Evolutionary conservation across 64 coral and sea anemone genomes (phyloP), one percentile per base, ranked within the genome.

Genomic region (Trachythela sp.): DNA sequence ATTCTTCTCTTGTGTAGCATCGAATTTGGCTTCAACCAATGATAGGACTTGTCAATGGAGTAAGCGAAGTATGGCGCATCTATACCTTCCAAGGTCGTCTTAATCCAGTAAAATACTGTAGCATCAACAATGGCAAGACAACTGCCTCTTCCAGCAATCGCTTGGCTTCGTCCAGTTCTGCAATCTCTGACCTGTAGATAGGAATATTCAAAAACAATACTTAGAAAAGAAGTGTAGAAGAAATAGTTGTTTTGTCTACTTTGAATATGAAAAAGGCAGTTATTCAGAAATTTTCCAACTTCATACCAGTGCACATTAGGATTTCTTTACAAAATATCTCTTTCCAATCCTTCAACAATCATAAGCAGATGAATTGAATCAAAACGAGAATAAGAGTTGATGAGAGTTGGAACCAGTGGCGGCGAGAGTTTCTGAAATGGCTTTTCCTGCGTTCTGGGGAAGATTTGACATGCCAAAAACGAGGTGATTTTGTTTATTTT

Each of bases 261-360:
- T n/a, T n/a, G n/a, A n/a, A n/a, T n/a, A n/a, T n/a, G n/a, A n/a
- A n/a, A n/a, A n/a, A n/a, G n/a, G n/a, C n/a, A n/a, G n/a, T n/a
- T 52, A 52, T 11, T 20, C 48, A 52, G 13, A 15, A 20, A 72
- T 31, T 10, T 1, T 1, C 41, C 31, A 15, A 30, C 48, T 39
- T 48, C 93, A 87, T 86, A 99, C 96, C 96, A 99, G 75, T 99
- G 96, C 50, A 99, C 96, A 93, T 99, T 99, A 8, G 96, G 96
- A 88, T 99, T 99, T 27, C 87, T 94, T 87, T 99, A 93, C 29
- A 99, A 85, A 68, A 99, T 99, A 84, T 99, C 96, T 90, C 96
- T 84, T 89, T 99, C 96, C 27, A 99, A 87, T 22, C 93, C 94
- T 48, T 99, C 96, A 20, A 99, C 96, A 40, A 99, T 99, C 96